These are phyloP conservation scores for Smittia aterrima DNA, from an alignment of 2,888 invertebrate genomes.

Conservation along the genomic window DNA sequence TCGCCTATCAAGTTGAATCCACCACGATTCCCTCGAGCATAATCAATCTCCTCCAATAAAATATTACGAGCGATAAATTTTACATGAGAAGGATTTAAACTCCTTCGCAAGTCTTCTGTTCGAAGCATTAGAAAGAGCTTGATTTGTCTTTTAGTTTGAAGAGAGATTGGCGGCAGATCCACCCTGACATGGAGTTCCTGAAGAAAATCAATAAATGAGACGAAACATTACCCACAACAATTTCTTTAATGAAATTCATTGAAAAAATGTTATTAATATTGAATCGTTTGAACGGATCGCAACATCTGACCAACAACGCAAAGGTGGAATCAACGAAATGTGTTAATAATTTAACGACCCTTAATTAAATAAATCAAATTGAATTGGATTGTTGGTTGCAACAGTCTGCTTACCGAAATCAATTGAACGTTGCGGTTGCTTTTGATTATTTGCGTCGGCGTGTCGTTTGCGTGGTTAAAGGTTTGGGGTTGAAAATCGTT, in stretches of 20 bases:
- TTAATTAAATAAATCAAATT: slow-evolving; percentile 16
- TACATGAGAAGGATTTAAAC: background rate
- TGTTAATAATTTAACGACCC: slow-evolving; percentile 3
- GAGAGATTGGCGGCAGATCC: too few relatives aligned
- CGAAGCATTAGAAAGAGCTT: background rate
- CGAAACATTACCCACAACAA: too few relatives aligned
- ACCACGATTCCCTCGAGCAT: slow-evolving; percentile 16
- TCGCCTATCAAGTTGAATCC: background rate
- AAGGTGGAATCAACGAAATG: slow-evolving; percentile 25
- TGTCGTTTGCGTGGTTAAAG: background rate
- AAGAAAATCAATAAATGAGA: too few relatives aligned
- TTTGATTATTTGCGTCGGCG: background rate
- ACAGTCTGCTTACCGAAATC: background rate
- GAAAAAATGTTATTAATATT: too few relatives aligned
- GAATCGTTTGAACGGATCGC: background rate
- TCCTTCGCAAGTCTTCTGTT: background rate
- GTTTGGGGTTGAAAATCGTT: slow-evolving; percentile 9
- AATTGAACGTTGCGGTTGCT: background rate
- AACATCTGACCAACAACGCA: slow-evolving; percentile 12
- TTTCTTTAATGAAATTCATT: too few relatives aligned
- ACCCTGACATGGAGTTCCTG: too few relatives aligned
- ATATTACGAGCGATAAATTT: background rate
- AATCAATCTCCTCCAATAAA: slow-evolving; percentile 30
- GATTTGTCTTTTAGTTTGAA: background rate
- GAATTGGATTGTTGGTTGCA: background rate